Base-by-base conservation (phyloP, 2,113 vertebrate genomes). In the Tamias sibiricus region DNA sequence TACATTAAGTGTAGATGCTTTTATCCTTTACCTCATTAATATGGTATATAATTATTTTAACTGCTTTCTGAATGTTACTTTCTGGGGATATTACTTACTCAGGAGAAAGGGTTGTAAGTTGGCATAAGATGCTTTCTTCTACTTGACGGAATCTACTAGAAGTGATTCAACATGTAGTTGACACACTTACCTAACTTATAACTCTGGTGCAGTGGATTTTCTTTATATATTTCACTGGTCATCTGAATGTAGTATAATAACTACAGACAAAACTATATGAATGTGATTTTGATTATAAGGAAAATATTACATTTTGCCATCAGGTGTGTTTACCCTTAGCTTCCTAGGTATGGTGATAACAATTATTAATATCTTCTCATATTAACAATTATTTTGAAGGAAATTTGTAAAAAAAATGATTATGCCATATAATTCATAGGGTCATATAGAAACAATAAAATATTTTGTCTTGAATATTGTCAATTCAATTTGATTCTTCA, bases 401-500 rank as follows among this genome's bases (percentile, higher is more conserved):
- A 89, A 80, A 17, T 66, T 81, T 81, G 54, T 59, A 94, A 91
- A 82, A 82, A 49, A 35, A 92, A 14, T 68, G 59, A 68, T 14
- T 81, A 37, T 81, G 1, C 10, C 88, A 28, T 44, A 69, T 85
- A 86, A 54, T 59, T 66, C 30, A 88, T 8, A 69, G 20, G 26
- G 20, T 94, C 17, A 22, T 59, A 80, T 40, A 49, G 57, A 7
- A 69, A 9, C 52, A 83, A 83, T 66, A 89, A 89, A 87, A 66
- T 93, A 8, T 57, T 28, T n/a, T 49, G 19, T 89, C 44, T 81
- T 74, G 91, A 62, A 75, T 71, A 17, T 37, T 75, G 16, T 30
- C n/a, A 86, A 94, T 79, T 94, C 26, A 90, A 79, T 59, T 90
- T 83, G 79, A 86, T 79, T 94, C 16, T 93, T 93, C 37, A 90